A percentile compares a stretch with the other conserved stretches of the same genome.
Conservation (phyloP, 2,888 invertebrate genomes). For the Latrodectus hesperus region DNA sequence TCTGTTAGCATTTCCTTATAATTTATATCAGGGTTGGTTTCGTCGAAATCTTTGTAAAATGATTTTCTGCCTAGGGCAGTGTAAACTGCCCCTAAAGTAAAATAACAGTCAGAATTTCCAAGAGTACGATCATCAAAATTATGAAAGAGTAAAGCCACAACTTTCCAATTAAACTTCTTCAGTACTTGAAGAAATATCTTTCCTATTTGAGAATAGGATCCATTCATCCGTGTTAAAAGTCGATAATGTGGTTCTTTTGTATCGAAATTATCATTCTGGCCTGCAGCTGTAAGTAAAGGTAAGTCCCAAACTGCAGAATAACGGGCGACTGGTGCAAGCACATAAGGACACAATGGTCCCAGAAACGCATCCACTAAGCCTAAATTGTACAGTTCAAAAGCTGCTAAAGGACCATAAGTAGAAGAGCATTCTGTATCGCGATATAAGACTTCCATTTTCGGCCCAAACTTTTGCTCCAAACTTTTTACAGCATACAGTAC, state of each 20-base stretch:
- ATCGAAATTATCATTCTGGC: slow-evolving; percentile 85
- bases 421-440: slow-evolving; percentile 86
- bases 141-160: slow-evolving; percentile 83
- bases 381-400: slow-evolving; percentile 84
- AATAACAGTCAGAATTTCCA: slow-evolving; percentile 83
- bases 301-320: slow-evolving; percentile 87
- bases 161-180: slow-evolving; percentile 84
- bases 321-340: slow-evolving; percentile 88
- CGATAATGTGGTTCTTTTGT: slow-evolving; percentile 81
- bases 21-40: slow-evolving; percentile 78
- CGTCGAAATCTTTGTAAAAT: slow-evolving; percentile 80
- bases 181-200: slow-evolving; percentile 83
- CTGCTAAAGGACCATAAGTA: slow-evolving; percentile 83
- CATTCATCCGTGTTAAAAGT: slow-evolving; percentile 88
- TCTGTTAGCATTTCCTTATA: slow-evolving; percentile 80
- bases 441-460: slow-evolving; percentile 82
- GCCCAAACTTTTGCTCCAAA: slow-evolving; percentile 76
- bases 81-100: slow-evolving; percentile 83
- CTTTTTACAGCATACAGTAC: slow-evolving; percentile 73
- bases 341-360: slow-evolving; percentile 90
- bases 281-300: slow-evolving; percentile 87
- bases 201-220: slow-evolving; percentile 79
- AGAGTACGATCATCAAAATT: slow-evolving; percentile 80
- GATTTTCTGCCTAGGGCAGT: slow-evolving; percentile 77
- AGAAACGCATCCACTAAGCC: slow-evolving; percentile 85